Evolutionary conservation across 2,797 vertebrate genomes (phyloP), one percentile per base, ranked within the genome.

Genomic region (Cirrhinus mrigala): DNA sequence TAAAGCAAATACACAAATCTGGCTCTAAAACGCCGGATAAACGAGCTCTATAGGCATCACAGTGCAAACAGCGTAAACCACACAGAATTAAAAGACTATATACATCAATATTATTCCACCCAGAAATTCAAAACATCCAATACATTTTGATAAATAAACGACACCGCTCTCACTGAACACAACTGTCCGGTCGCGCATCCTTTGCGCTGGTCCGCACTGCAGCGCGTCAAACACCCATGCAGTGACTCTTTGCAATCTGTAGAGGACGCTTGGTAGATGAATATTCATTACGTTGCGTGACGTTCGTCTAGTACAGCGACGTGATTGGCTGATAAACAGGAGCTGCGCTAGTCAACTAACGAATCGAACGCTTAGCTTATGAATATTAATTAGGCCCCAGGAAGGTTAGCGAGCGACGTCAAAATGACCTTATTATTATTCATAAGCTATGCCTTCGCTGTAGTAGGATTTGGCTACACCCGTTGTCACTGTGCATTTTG

Each of bases 181-280:
- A 60, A 79, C 48, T 74, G 78, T 54, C 77, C 77, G 22, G 60
- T 71, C 33, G 80, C 86, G 83, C 86, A 84, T 89, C 91, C 90
- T 84, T 89, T 88, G 89, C 87, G 91, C 93, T 95, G 94, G 93
- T 95, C 94, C 95, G 95, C 95, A 96, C 93, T 95, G 95, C 95
- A 96, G 95, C 93, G 76, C 89, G 69, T 71, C 84, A 29, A 77
- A 84, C 88, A 84, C 84, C 81, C 86, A 81, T 73, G 83, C 74
- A 70, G 33, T 75, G 80, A 62, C 85, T 18, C 58, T 62, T 74
- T 73, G 66, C 60, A 50, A 27, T 62, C 90, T 85, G 79, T 84
- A 90, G 91, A 88, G 84, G 91, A 87, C 91, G 89, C 89, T 44
- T 40, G 37, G 4, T 15, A n/a, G 1, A 62, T 85, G 70, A 74